A percentile compares a stretch with the other conserved stretches of the same genome.
These are phyloP conservation scores for Rhagoletis zephyria DNA, from an alignment of 1,140 invertebrate genomes.

Conservation along the genomic window DNA sequence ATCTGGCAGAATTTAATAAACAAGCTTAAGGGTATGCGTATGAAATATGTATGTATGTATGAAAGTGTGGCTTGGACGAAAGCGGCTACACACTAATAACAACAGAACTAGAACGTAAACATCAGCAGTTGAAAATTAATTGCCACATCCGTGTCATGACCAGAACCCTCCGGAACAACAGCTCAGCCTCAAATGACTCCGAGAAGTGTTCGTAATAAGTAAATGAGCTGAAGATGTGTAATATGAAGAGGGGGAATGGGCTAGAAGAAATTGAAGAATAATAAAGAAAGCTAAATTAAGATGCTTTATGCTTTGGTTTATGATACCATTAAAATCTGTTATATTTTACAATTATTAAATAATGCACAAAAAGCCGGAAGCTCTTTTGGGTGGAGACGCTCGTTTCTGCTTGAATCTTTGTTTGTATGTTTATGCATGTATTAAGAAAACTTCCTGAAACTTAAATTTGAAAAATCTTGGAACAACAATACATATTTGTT, in stretches of 20 bases:
- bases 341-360: not conserved
- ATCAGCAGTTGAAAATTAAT: not conserved
- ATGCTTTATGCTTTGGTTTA: slow-evolving; percentile 19
- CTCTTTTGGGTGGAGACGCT: not conserved
- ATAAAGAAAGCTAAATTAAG: not conserved
- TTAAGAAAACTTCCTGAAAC: no score
- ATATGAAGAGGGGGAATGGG: no score
- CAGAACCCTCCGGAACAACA: no score
- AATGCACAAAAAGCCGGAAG: not conserved
- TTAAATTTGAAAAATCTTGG: no score
- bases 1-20: slow-evolving; percentile 14
- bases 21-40: not conserved
- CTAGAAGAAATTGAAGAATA: not conserved
- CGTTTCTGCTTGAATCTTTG: not conserved
- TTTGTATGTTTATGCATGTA: no score
- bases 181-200: no score
- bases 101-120: not conserved
- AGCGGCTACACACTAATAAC: not conserved
- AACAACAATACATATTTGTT: no score
- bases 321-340: not conserved
- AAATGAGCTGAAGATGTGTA: no score
- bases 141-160: not conserved
- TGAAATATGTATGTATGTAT: not conserved
- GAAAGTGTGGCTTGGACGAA: not conserved
- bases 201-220: no score